phyloP scores from a whole-genome alignment of 2,888 invertebrate species.

The Elegia similella region DNA sequence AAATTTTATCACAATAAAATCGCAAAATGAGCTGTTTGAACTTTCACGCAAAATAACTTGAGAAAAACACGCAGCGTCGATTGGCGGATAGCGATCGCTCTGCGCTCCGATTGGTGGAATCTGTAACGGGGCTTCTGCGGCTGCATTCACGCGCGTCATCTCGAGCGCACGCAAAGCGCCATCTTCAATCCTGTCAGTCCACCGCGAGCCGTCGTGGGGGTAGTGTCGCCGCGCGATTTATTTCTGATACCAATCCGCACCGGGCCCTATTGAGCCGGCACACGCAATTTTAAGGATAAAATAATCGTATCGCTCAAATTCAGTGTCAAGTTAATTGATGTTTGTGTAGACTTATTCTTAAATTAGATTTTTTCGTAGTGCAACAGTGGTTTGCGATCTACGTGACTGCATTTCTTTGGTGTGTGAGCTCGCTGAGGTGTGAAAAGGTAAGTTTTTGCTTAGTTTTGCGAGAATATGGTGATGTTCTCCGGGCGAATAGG shows the following conservation, averaged over 20 bases:
- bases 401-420: conserved; percentile 69
- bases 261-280: conserved; percentile 52
- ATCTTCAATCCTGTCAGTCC: conserved; percentile 71
- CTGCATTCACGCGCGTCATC: conserved; percentile 64
- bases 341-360: conserved; percentile 51
- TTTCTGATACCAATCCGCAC: conserved; percentile 41
- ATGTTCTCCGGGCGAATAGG: conserved; percentile 50
- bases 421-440: conserved; percentile 67
- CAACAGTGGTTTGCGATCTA: conserved; percentile 70
- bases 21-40: conserved; percentile 52
- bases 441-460: conserved; percentile 73
- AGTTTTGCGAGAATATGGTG: conserved; percentile 44
- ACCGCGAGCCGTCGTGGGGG: conserved; percentile 69
- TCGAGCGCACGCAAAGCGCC: conserved; percentile 55
- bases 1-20: conserved; percentile 36
- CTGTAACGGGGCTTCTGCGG: conserved; percentile 49
- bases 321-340: conserved; percentile 64
- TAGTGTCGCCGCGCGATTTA: conserved; percentile 43
- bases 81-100: conserved; percentile 41
- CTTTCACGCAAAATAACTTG: conserved; percentile 59
- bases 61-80: conserved; percentile 33
- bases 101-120: conserved; percentile 47
- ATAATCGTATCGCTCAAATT: conserved; percentile 38
- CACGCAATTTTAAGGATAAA: conserved; percentile 38
- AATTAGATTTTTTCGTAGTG: conserved; percentile 58